phyloP scores from a whole-genome alignment of 2,888 invertebrate genomes.

The Dichetophora obliterata region DNA sequence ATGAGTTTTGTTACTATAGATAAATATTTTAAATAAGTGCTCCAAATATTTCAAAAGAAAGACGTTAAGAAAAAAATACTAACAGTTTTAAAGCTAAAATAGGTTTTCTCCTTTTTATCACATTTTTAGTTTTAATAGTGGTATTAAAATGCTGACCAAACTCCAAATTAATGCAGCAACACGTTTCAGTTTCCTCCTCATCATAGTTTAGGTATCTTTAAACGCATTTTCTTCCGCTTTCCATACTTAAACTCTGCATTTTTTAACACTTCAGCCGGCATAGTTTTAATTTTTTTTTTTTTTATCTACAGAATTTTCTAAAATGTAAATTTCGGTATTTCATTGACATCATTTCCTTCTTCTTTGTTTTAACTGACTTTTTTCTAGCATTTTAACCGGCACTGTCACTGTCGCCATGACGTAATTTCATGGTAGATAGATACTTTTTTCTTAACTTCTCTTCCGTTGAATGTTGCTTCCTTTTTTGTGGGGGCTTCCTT shows the following conservation, averaged over 20 bases:
- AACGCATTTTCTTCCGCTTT: background rate
- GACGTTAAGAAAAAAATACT: background rate
- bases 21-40: no score
- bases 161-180: no score
- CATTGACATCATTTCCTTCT: slow-evolving; percentile 17
- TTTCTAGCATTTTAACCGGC: background rate
- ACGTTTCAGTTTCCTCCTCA: no score
- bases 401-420: background rate
- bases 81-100: background rate
- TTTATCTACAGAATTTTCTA: background rate
- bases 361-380: background rate
- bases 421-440: background rate
- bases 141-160: no score
- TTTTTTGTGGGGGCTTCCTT: slow-evolving; percentile 9
- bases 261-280: background rate
- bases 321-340: slow-evolving; percentile 7
- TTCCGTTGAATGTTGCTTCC: slow-evolving; percentile 22
- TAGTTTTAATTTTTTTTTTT: slow-evolving; percentile 2
- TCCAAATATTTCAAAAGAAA: background rate
- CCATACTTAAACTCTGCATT: background rate
- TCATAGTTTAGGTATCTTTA: no score
- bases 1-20: no score
- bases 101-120: background rate
- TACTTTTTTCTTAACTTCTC: background rate
- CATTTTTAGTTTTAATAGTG: background rate